Percentiles rank a stretch among this genome's conserved stretches.
Evolutionary conservation across 2,113 vertebrate genomes (phyloP).

Genomic region (Oxygymnocypris stewartii): DNA sequence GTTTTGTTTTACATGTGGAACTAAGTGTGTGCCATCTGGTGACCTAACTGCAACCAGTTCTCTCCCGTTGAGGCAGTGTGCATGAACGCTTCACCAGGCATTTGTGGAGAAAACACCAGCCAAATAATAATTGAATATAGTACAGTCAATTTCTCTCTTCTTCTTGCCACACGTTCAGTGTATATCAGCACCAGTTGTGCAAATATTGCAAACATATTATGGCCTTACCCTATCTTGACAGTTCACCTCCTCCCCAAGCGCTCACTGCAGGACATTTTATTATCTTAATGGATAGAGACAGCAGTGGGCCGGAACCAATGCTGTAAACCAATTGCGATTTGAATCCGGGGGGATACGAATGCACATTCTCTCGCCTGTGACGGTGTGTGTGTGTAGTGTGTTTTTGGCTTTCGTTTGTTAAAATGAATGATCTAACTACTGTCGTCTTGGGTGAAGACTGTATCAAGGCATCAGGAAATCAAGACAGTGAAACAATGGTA

Average conservation of each 20-base stretch:
- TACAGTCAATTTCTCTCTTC: slow-evolving; percentile 29
- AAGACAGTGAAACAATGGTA: neutral
- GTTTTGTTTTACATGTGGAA: slow-evolving; percentile 15
- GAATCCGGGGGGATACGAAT: slow-evolving; percentile 64
- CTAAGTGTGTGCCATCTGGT: slow-evolving; percentile 35
- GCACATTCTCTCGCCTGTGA: slow-evolving; percentile 62
- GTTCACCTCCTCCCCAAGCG: slow-evolving; percentile 43
- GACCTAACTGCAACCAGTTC: slow-evolving; percentile 25
- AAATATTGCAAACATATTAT: slow-evolving; percentile 50
- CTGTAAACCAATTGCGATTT: slow-evolving; percentile 70
- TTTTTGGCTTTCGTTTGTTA: slow-evolving; percentile 64
- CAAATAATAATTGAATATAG: slow-evolving; percentile 43
- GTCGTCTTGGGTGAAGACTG: slow-evolving; percentile 52
- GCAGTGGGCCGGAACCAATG: slow-evolving; percentile 73
- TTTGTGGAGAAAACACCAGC: slow-evolving; percentile 8
- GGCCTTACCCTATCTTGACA: slow-evolving; percentile 52
- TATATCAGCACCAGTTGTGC: slow-evolving; percentile 36
- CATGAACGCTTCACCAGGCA: slow-evolving; percentile 5
- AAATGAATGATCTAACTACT: slow-evolving; percentile 66
- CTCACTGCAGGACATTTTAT: slow-evolving; percentile 69
- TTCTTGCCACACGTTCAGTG: slow-evolving; percentile 26
- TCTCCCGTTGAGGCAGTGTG: slow-evolving; percentile 6
- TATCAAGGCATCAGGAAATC: slow-evolving; percentile 50
- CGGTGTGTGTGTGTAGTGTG: slow-evolving; percentile 60
- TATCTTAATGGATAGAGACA: slow-evolving; percentile 74